Base-by-base conservation (phyloP, 2,113 vertebrate genomes). In the Erythrocercus mccallii region DNA sequence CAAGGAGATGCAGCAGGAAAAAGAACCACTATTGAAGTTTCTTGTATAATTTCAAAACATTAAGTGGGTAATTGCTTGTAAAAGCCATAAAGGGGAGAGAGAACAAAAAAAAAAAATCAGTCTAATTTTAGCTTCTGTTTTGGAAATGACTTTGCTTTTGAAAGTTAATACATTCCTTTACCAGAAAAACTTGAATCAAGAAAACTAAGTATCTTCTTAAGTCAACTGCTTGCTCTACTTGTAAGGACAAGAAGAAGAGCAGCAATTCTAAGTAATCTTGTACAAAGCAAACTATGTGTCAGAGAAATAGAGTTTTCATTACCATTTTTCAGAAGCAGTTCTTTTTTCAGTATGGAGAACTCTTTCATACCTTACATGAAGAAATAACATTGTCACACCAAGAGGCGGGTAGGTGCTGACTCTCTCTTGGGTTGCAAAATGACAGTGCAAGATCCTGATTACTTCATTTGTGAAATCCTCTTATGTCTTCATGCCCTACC, bases 21-120 rank as follows among this genome's bases (percentile, higher is more conserved):
- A 95, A 92, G 65, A 77, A 64, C 57, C 48, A 45, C 71, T 80
- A 47, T 66, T 96, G 92, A 90, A 94, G 62, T 94, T 91, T 85
- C 71, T 81, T 86, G 47, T 92, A 66, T 96, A 88, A 96, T 96
- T 95, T 95, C 79, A 90, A 90, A 94, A 86, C 82, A 83, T 80
- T 88, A 93, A 95, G 82, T 88, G 96, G 90, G 68, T 95, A 96
- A 96, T 96, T 97, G 90, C 87, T 97, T 96, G 88, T 95, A 94
- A 93, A 93, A 96, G 82, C 85, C 76, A 57, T 68, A 37, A 83
- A 94, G 85, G 73, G 47, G 35, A 86, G 38, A 86, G 79, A 71
- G 74, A 73, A 71, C 7, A 47, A 65, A n/a, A 84, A 64, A 51
- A 50, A 64, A 51, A 48, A 58, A 40, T 35, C 30, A 88, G 51